Evolutionary conservation across 2,797 vertebrate species (phyloP).

Genomic region (Erpetoichthys calabaricus): DNA sequence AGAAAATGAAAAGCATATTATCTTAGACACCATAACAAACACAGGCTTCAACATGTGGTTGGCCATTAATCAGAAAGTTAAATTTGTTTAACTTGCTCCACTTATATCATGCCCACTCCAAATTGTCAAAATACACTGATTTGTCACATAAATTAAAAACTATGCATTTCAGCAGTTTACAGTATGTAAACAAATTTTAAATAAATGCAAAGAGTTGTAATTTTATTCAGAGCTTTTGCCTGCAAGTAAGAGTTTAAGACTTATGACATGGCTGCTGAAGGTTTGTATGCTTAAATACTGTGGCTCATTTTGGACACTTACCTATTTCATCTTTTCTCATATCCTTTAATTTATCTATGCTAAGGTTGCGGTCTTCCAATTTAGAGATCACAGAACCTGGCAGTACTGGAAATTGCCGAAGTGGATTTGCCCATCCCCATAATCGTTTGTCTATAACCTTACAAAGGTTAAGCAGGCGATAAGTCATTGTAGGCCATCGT

Average conservation of each 20-base stretch:
- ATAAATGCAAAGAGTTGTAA: too few relatives aligned
- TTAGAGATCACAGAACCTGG: constrained; percentile 65
- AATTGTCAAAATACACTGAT: too few relatives aligned
- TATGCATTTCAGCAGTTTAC: too few relatives aligned
- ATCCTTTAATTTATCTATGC: constrained; percentile 86
- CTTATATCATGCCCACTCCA: neutral
- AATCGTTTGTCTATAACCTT: constrained; percentile 92
- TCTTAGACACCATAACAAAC: constrained; percentile 16
- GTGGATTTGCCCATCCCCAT: constrained; percentile 82
- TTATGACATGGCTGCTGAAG: too few relatives aligned
- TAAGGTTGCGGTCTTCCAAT: constrained; percentile 83
- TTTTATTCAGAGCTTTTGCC: too few relatives aligned
- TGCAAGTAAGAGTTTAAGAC: too few relatives aligned
- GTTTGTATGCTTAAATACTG: neutral
- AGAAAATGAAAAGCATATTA: constrained; percentile 30
- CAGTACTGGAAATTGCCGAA: constrained; percentile 75
- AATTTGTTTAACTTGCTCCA: neutral
- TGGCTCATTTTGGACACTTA: constrained; percentile 33
- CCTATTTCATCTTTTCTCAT: constrained; percentile 97
- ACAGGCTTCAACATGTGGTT: constrained; percentile 14
- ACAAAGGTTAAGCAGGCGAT: constrained; percentile 82
- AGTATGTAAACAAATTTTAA: too few relatives aligned
- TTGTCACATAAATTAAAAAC: too few relatives aligned
- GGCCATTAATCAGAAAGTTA: neutral
- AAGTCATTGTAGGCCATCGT: constrained; percentile 91